Evolutionary conservation across 2,797 vertebrate species (phyloP).

Genomic region (Lemur catta): DNA sequence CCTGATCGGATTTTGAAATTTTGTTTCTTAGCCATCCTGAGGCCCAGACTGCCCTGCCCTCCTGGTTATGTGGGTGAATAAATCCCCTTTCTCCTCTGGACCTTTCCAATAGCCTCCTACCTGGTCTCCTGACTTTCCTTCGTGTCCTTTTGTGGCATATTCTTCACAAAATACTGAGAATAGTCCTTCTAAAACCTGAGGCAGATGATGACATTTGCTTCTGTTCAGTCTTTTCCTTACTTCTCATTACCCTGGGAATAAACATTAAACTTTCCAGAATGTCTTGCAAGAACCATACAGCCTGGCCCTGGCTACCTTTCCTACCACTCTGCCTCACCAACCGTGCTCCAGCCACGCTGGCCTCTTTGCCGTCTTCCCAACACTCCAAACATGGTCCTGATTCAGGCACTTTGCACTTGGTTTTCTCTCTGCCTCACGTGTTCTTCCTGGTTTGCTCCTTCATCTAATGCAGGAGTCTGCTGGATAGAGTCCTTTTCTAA

Average conservation of each 20-base stretch:
- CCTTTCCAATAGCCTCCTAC: background rate
- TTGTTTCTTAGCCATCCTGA: background rate
- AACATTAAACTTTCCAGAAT: background rate
- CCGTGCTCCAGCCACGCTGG: no score
- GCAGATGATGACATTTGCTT: background rate
- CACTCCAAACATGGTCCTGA: rapidly evolving
- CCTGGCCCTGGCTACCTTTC: background rate
- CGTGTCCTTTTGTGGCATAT: background rate
- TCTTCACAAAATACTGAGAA: background rate
- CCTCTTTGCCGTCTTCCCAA: background rate
- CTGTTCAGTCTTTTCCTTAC: background rate
- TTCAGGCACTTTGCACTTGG: background rate
- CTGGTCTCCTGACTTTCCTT: background rate
- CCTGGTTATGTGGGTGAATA: background rate
- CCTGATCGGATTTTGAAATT: background rate
- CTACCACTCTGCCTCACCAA: background rate
- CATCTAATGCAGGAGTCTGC: background rate
- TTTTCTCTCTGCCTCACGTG: background rate
- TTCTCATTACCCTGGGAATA: background rate
- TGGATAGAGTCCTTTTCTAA: background rate
- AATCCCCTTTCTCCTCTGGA: background rate
- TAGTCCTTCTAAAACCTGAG: background rate
- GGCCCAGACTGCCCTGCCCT: background rate
- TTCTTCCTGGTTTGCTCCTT: background rate
- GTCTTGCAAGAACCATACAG: background rate